Base-by-base conservation (phyloP, 1,140 invertebrate species). In the Galleria mellonella region DNA sequence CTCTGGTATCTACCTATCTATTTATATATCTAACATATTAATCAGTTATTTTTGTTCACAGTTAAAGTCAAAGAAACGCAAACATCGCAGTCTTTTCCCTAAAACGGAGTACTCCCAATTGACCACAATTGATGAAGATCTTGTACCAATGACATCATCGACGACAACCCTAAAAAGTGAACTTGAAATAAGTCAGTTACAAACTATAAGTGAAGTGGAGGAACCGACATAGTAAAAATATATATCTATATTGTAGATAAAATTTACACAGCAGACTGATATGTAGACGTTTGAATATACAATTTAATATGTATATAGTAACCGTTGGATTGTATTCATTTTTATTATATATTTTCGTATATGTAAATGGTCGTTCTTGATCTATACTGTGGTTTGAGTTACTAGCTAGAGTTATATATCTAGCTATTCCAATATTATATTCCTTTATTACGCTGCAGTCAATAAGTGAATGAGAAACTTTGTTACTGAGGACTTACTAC, bases 211-310 rank as follows among this genome's bases (percentile, higher is more conserved):
- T 40, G 51, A 65, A 37, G 42, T 68, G n/a, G 76, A 77, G 52
- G 79, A 83, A 72, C 75, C 76, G 62, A 83, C 79, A 69, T 83
- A 83, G 73, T 63, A 68, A 74, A 23, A 37, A 17, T 15, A 14
- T 35, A 37, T 7, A 15, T 37, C 35, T n/a, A 67, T 63, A 55
- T 69, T 58, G 67, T 78, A 79, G 70, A 62, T 43, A 66, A 71
- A 77, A 61, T 64, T 76, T 79, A 79, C 61, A 75, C 65, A 60
- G 64, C 81, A 81, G 81, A 84, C 81, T 84, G 81, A 84, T 74
- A 73, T 63, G 55, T 81, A 77, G 72, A 63, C 37, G 70, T 67
- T 76, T 74, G 56, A 60, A 62, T 64, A 60, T 58, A 55, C 43
- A 55, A 56, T 27, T 39, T 47, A 43, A 12, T 13, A 31, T 33